Evolutionary conservation across 2,797 vertebrate genomes (phyloP).

Genomic region (Hapalemur alaotrensis): DNA sequence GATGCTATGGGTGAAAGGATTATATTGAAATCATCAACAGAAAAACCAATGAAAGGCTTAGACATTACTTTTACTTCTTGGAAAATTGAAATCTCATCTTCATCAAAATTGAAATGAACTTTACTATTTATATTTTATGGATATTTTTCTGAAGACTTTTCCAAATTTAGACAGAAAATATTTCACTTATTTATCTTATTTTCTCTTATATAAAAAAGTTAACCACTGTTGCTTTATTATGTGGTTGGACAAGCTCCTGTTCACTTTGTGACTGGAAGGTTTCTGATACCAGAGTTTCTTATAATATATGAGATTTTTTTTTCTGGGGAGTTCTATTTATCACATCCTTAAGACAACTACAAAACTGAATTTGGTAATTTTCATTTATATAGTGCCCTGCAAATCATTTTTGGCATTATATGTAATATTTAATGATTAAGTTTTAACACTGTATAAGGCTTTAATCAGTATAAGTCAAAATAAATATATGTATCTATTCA

Average conservation of each 20-base stretch:
- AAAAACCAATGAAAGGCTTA: neutral
- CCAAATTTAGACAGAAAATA: neutral
- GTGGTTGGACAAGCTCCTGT: neutral
- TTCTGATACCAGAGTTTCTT: neutral
- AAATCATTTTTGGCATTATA: neutral
- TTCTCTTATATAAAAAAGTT: neutral
- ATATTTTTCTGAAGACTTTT: neutral
- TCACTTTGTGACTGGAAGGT: neutral
- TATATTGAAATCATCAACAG: neutral
- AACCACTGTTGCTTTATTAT: neutral
- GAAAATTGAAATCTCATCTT: neutral
- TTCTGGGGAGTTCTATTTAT: neutral
- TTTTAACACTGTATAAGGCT: neutral
- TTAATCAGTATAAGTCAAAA: neutral
- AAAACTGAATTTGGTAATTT: neutral
- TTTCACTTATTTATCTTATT: neutral
- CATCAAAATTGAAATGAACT: neutral
- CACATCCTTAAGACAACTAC: neutral
- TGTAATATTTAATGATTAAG: neutral
- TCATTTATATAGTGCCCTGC: neutral
- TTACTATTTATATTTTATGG: neutral
- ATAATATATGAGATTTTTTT: neutral
- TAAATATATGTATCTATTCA: neutral
- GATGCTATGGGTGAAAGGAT: neutral
- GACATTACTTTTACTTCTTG: neutral